Evolutionary conservation across 2,113 vertebrate genomes (phyloP).

Genomic region (human): GRCh38 chr4:72742001-72742500

Average conservation of each 20-base stretch:
- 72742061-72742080: neutral
- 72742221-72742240: conserved; percentile 16
- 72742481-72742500: neutral
- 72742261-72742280: conserved; percentile 15
- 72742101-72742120: neutral
- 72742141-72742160: neutral
- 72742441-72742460: neutral
- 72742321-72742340: neutral
- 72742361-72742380: neutral
- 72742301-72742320: neutral
- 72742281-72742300: neutral
- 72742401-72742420: neutral
- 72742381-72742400: neutral
- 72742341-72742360: neutral
- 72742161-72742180: neutral
- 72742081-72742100: neutral
- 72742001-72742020: neutral
- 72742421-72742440: neutral
- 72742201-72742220: neutral
- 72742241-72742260: neutral
- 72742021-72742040: neutral
- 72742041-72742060: neutral
- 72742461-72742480: neutral
- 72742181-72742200: neutral
- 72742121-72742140: neutral